Base-by-base conservation (phyloP, 2,888 invertebrate species). In the Salticus scenicus region DNA sequence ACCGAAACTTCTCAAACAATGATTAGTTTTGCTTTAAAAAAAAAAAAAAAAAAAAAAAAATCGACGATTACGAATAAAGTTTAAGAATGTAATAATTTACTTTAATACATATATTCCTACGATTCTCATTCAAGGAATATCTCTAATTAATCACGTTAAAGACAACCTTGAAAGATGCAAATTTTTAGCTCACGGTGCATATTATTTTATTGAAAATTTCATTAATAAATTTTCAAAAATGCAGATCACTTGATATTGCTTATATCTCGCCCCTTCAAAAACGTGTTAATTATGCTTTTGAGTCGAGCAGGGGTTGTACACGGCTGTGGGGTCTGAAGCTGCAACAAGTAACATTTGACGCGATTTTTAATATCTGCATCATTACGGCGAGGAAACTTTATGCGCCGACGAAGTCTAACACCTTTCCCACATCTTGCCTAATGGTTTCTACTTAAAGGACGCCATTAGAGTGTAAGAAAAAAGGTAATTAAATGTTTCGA, bases 341-440 rank as follows among this genome's bases (percentile, higher is more conserved):
- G 83, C 83, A 84, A 84, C 83, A 84, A 84, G 83, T 84, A 77
- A 67, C 83, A 77, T 77, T 84, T 84, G 77, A 84, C 77, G 83
- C 67, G 76, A 72, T 66, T 84, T 84, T 84, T 84, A 84, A 84
- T 84, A 84, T 77, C 77, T 72, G 41, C 57, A 84, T 84, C 83
- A 84, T 84, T 77, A 84, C 72, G 27, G 67, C 66, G 64, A 63
- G 77, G 72, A 77, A 77, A 82, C 70, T 81, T 57, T 57, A 75
- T 33, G 47, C 77, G 63, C 66, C 69, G 57, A 30, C 42, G 37
- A n/a, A 72, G 51, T 28, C 66, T 42, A 77, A 77, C 83, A 77
- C 77, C 83, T 84, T 73, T 77, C 75, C 31, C 71, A 82, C 31
- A 37, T 66, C 66, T 70, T 42, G n/a, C 57, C 77, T 84, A 84